Base-by-base conservation (phyloP, 2,888 invertebrate genomes). In the Latheticus oryzae region DNA sequence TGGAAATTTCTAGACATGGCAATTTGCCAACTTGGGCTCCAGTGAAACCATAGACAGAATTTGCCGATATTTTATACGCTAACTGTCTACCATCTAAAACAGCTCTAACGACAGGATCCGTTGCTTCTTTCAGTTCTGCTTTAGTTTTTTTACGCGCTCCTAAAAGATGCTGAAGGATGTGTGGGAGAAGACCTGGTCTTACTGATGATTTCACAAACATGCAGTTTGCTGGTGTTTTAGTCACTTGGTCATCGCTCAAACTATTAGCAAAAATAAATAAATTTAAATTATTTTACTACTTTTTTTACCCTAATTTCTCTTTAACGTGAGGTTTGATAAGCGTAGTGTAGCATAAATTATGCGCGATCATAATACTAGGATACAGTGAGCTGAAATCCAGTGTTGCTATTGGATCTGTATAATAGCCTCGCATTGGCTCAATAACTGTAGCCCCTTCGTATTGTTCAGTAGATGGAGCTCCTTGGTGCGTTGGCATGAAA, bases 281-380 rank as follows among this genome's bases (percentile, higher is more conserved):
- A 16, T 21, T 33, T 16, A 15, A 26, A n/a, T n/a, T n/a, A n/a
- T n/a, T n/a, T n/a, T n/a, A 19, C 73, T 70, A 73, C n/a, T n/a
- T n/a, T n/a, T n/a, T n/a, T n/a, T n/a, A 82, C 80, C 82, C 82
- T 13, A 84, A 80, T 69, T 86, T 85, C 56, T 83, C 84, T 70
- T 85, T 86, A 56, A 81, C 79, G 58, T 82, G 82, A 9, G 84
- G 82, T 62, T 85, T 86, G 15, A 98, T 76, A 47, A 98, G 81
- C 0, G 98, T 96, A 0, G 98, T 97, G 76, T 99, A 99, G 79
- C 99, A 99, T 56, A 99, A 84, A 83, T 99, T 99, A 76, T 99
- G 98, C 1, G 99, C 99, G 89, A 99, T 99, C 94, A 99, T 99
- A 64, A 99, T 99, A 76, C 97, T 97, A 0, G 99, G 99, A 78